Conservation (phyloP, 2,888 invertebrate genomes). For the Apantesis nais region DNA sequence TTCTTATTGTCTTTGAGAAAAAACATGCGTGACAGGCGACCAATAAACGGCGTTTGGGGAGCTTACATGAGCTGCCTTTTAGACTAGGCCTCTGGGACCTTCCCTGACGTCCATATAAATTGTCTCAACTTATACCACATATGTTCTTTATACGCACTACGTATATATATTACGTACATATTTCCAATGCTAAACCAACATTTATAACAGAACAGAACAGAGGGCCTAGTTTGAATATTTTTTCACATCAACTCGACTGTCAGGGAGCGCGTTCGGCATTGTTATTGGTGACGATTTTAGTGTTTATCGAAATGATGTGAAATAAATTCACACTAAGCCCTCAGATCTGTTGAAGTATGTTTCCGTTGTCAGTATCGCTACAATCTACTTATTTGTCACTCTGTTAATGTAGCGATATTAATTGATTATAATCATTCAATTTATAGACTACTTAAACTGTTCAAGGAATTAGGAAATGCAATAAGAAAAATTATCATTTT, state of each 20-base stretch:
- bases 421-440: neutral
- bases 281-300: no score
- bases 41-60: neutral
- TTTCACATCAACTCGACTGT: no score
- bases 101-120: neutral
- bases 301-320: no score
- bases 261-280: no score
- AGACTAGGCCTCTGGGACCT: neutral
- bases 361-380: neutral
- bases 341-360: neutral
- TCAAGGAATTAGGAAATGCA: neutral
- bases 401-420: neutral
- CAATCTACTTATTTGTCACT: neutral
- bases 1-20: neutral
- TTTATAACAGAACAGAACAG: no score
- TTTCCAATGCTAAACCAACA: no score
- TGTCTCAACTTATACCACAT: neutral
- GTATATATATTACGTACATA: no score
- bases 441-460: neutral
- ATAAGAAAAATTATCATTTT: neutral
- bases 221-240: no score
- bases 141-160: neutral
- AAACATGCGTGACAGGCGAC: neutral
- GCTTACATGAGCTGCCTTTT: constrained; percentile 4
- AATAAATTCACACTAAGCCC: no score